These are phyloP conservation scores for Troides aeacus DNA, from an alignment of 2,888 invertebrate genomes.

Conservation along the genomic window DNA sequence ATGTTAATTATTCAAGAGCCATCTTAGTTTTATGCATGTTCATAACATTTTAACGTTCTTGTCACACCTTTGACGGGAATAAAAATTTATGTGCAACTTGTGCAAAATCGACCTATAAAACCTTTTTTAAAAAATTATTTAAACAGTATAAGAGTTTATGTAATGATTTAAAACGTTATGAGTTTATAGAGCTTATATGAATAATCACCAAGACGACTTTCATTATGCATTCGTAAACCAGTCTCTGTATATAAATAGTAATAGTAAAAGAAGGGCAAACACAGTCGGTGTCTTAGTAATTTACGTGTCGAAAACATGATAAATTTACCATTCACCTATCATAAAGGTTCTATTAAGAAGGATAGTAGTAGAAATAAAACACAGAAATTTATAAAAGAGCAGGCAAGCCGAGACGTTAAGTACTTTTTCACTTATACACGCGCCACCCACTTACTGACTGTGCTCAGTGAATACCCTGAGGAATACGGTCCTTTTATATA, in stretches of 20 bases:
- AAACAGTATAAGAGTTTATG: neutral
- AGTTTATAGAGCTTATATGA: neutral
- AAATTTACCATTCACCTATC: constrained; percentile 13
- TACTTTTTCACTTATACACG: constrained; percentile 12
- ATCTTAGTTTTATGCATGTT: constrained; percentile 36
- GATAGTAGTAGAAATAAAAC: constrained; percentile 13
- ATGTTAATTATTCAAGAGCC: constrained; percentile 5
- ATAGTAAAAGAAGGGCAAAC: neutral
- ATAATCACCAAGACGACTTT: neutral
- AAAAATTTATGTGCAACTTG: constrained; percentile 12
- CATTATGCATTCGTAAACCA: no score
- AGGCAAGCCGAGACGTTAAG: constrained; percentile 13
- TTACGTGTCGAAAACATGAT: constrained; percentile 14
- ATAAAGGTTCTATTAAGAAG: constrained; percentile 16
- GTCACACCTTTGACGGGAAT: constrained; percentile 34
- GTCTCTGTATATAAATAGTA: neutral
- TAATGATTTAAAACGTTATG: neutral
- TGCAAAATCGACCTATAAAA: neutral
- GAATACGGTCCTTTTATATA: neutral
- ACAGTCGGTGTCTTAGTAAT: constrained; percentile 3
- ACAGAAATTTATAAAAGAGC: constrained; percentile 14
- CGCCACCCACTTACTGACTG: constrained; percentile 19
- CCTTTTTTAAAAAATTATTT: neutral
- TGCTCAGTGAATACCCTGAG: constrained; percentile 4
- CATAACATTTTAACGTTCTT: constrained; percentile 39